phyloP scores from a whole-genome alignment of 2,888 invertebrate species.

The Agelastica alni region DNA sequence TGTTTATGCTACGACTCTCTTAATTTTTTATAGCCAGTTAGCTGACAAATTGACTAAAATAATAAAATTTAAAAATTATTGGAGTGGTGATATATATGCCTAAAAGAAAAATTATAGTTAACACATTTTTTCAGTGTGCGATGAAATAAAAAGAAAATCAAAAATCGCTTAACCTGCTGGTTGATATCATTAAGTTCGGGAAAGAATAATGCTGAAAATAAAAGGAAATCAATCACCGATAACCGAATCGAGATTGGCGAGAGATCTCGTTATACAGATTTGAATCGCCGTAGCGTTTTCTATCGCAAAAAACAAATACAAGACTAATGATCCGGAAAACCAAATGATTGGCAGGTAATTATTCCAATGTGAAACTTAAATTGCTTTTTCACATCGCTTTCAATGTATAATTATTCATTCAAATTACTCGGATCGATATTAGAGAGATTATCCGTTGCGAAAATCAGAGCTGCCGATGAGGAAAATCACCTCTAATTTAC shows the following conservation, averaged over 20 bases:
- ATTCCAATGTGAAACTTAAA: slow-evolving; percentile 31
- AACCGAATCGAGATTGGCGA: slow-evolving; percentile 2
- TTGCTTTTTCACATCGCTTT: slow-evolving; percentile 31
- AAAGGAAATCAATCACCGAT: slow-evolving; percentile 21
- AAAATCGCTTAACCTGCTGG: too few species aligned
- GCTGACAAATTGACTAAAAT: too few species aligned
- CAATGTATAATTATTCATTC: slow-evolving; percentile 28
- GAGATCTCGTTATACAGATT: slow-evolving; percentile 23
- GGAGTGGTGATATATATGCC: too few species aligned
- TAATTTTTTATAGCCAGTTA: too few species aligned
- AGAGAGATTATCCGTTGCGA: slow-evolving; percentile 26
- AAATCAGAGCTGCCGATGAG: slow-evolving; percentile 4
- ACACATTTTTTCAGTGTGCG: too few species aligned
- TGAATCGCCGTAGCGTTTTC: slow-evolving; percentile 17
- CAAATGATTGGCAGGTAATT: slow-evolving; percentile 30
- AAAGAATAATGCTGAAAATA: not conserved
- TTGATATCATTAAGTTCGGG: too few species aligned
- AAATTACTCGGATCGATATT: slow-evolving; percentile 28
- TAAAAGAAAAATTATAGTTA: too few species aligned
- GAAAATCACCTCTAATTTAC: too few species aligned
- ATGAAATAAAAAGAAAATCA: too few species aligned
- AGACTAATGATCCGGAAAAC: slow-evolving; percentile 30
- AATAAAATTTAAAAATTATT: too few species aligned
- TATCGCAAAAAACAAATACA: slow-evolving; percentile 22
- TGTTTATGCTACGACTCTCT: too few species aligned